Percentiles rank a stretch among this genome's conserved stretches.
Evolutionary conservation across 2,113 vertebrate species (phyloP).

Genomic region (Cochlearius cochlearius): DNA sequence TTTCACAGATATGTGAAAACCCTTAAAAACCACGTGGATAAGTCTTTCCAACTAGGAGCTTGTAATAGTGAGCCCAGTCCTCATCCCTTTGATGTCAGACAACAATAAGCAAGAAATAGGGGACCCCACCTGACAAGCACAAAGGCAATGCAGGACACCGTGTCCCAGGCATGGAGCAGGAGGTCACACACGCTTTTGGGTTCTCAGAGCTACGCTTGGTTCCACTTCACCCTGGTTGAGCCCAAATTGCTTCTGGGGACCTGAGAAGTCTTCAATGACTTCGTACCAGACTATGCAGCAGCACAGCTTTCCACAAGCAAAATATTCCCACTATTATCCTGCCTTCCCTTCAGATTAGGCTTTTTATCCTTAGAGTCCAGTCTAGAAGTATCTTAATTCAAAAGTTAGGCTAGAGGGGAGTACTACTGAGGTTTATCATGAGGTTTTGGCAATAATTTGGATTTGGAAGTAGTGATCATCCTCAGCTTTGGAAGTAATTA

Average conservation of each 20-base stretch:
- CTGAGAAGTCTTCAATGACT: neutral
- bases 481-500: conserved; percentile 50
- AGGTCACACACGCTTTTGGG: neutral
- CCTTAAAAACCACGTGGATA: neutral
- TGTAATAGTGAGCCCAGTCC: neutral
- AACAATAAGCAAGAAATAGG: neutral
- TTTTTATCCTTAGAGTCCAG: neutral
- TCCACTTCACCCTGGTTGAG: neutral
- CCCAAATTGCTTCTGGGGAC: neutral
- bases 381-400: neutral
- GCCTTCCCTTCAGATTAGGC: neutral
- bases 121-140: neutral
- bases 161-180: neutral
- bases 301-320: neutral
- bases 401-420: neutral
- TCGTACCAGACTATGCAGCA: neutral
- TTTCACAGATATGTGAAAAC: neutral
- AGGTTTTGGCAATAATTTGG: neutral
- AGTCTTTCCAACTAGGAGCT: neutral
- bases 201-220: neutral
- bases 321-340: neutral
- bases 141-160: neutral
- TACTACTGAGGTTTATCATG: neutral
- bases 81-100: neutral
- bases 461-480: conserved; percentile 25